phyloP scores from a whole-genome alignment of 1,140 invertebrate genomes.

The Psix sp. region DNA sequence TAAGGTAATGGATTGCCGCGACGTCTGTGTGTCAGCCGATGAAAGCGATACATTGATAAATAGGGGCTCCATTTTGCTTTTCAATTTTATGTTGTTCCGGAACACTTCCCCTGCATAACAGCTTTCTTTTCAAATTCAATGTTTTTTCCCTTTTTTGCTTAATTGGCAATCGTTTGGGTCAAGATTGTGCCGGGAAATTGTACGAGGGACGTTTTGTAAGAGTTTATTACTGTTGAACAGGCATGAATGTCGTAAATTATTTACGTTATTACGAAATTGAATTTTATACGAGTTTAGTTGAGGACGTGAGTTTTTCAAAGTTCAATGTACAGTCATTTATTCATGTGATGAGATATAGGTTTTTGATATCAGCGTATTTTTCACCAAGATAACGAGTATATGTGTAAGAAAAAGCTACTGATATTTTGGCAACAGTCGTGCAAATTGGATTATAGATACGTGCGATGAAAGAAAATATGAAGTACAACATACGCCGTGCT shows the following conservation, averaged over 20 bases:
- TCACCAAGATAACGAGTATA: no score
- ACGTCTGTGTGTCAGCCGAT: constrained; percentile 45
- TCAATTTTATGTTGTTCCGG: constrained; percentile 13
- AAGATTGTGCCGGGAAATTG: constrained; percentile 21
- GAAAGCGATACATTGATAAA: constrained; percentile 51
- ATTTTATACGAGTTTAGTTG: constrained; percentile 32
- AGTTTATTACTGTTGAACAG: constrained; percentile 37
- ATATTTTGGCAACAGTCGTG: no score
- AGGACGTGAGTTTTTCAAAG: constrained; percentile 14
- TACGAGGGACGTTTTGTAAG: constrained; percentile 17
- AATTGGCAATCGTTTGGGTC: no score
- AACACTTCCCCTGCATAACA: neutral
- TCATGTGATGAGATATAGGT: constrained; percentile 13
- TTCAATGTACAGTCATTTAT: constrained; percentile 22
- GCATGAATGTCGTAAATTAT: constrained; percentile 26
- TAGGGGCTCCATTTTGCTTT: constrained; percentile 30
- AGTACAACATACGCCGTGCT: no score
- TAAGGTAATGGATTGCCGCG: constrained; percentile 50
- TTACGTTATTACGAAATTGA: constrained; percentile 29
- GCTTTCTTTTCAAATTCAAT: neutral
- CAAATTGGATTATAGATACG: no score
- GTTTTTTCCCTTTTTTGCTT: neutral
- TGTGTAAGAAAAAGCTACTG: no score
- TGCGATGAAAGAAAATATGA: no score
- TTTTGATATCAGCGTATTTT: no score